phyloP scores from a whole-genome alignment of 2,797 vertebrate species.

The Alexandromys oeconomus region DNA sequence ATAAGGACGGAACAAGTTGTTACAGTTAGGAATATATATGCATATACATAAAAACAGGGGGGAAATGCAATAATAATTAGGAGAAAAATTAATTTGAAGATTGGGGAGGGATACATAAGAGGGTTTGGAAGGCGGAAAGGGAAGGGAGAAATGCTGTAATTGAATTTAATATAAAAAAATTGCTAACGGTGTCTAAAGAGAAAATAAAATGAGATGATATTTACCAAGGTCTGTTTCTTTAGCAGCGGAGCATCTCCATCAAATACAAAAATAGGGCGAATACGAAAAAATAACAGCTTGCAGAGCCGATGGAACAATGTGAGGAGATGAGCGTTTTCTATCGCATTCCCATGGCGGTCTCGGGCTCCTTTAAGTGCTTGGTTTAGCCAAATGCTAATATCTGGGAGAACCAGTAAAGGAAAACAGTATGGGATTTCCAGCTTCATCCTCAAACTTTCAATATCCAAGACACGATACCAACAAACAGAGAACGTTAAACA shows the following conservation, averaged over 20 bases:
- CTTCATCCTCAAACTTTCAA: neutral
- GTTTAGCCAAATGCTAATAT: slow-evolving; percentile 99
- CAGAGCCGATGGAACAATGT: slow-evolving; percentile 97
- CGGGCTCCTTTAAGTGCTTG: slow-evolving; percentile 97
- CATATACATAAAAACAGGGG: neutral
- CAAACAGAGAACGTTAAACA: neutral
- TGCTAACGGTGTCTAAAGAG: neutral
- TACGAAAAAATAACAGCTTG: slow-evolving; percentile 97
- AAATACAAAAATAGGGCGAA: slow-evolving; percentile 97
- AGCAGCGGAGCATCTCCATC: slow-evolving; percentile 97
- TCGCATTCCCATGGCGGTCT: slow-evolving; percentile 92
- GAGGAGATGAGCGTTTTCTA: slow-evolving; percentile 97
- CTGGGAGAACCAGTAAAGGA: slow-evolving; percentile 89
- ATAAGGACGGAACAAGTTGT: neutral
- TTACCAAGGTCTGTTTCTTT: slow-evolving; percentile 97
- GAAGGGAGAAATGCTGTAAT: neutral
- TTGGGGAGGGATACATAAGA: neutral
- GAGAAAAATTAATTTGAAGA: neutral
- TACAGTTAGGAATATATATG: neutral
- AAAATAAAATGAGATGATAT: slow-evolving; percentile 63
- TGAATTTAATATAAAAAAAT: slow-evolving; percentile 31
- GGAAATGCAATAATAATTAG: neutral
- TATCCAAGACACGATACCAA: neutral
- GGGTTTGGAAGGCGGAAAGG: neutral
- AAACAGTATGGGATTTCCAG: slow-evolving; percentile 55